A percentile compares a stretch with the other conserved stretches of the same genome.
phyloP scores from a whole-genome alignment of 92 coral and sea anemone species.

The Montipora capitata region DNA sequence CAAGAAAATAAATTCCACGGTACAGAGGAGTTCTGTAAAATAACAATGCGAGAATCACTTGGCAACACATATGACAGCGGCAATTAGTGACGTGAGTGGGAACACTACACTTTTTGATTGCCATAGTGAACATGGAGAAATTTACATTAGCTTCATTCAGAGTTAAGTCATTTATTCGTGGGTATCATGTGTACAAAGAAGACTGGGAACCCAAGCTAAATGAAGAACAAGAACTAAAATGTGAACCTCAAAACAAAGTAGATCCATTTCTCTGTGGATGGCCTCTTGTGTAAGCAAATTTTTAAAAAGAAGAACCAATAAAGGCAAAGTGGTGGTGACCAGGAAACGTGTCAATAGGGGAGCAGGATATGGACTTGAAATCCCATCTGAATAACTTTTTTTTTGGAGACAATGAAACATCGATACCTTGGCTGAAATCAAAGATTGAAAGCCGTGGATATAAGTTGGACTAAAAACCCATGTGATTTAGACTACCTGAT shows the following conservation, averaged over 20 bases:
- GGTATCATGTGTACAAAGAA: conserved; percentile 17
- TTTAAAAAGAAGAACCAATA: conserved; percentile 27
- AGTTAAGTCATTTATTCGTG: conserved; percentile 14
- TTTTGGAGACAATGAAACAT: conserved; percentile 30
- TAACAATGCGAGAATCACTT: not conserved
- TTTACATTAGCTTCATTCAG: not conserved
- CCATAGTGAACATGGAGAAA: not conserved
- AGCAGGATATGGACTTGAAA: conserved; percentile 47
- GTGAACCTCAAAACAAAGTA: conserved; percentile 45
- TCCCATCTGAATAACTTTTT: conserved; percentile 27
- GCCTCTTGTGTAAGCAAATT: conserved; percentile 27
- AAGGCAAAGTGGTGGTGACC: conserved; percentile 21
- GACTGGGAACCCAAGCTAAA: conserved; percentile 11
- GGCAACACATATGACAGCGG: not conserved
- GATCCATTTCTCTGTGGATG: conserved; percentile 44
- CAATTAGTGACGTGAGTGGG: not conserved
- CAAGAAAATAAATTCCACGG: not conserved
- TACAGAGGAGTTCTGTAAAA: no score
- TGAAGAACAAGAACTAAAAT: conserved; percentile 21
- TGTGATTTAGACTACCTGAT: not conserved
- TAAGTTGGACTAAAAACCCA: not conserved
- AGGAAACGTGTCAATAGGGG: conserved; percentile 39
- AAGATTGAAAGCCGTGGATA: conserved; percentile 2
- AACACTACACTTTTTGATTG: no score
- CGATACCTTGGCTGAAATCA: conserved; percentile 34